Conservation (phyloP, 2,888 invertebrate species). For the Drosophila prolongata region DNA sequence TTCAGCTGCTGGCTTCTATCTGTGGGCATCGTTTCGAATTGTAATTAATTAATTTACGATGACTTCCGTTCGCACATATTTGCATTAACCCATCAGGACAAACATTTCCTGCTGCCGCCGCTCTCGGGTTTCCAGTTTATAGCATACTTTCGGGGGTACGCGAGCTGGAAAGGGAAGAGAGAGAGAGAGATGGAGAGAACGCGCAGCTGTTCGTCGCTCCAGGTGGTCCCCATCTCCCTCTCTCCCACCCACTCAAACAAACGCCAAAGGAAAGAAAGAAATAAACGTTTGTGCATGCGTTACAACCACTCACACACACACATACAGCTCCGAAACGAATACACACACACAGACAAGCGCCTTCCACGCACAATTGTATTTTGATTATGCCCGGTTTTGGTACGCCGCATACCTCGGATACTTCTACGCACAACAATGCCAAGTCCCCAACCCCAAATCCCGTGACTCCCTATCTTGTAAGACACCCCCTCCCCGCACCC, state of each 20-base stretch:
- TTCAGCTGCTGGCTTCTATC: conserved; percentile 12
- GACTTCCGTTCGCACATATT: conserved; percentile 37
- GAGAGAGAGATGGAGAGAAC: conserved; percentile 31
- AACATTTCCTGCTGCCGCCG: conserved; percentile 9
- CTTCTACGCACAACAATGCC: conserved; percentile 78
- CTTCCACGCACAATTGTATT: conserved; percentile 76
- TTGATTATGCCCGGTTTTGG: conserved; percentile 78
- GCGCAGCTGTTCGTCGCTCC: conserved; percentile 44
- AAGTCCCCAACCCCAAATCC: conserved; percentile 40
- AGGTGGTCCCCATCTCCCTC: conserved; percentile 24
- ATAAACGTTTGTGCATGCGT: conserved; percentile 66
- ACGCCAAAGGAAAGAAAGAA: conserved; percentile 46
- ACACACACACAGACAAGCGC: conserved; percentile 27
- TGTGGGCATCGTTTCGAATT: conserved; percentile 43
- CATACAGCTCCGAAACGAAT: conserved; percentile 24
- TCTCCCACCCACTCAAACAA: conserved; percentile 51
- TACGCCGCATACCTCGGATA: conserved; percentile 79
- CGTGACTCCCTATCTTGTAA: conserved; percentile 4
- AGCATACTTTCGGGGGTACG: conserved; percentile 53
- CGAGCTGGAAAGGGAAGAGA: conserved; percentile 20
- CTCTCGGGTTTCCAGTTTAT: conserved; percentile 70
- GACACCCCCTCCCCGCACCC: not conserved
- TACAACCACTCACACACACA: conserved; percentile 47
- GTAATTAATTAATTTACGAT: conserved; percentile 67
- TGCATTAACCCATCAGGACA: conserved; percentile 24